phyloP scores from a whole-genome alignment of 1,140 invertebrate species.

The Caenorhabditis inopinata region DNA sequence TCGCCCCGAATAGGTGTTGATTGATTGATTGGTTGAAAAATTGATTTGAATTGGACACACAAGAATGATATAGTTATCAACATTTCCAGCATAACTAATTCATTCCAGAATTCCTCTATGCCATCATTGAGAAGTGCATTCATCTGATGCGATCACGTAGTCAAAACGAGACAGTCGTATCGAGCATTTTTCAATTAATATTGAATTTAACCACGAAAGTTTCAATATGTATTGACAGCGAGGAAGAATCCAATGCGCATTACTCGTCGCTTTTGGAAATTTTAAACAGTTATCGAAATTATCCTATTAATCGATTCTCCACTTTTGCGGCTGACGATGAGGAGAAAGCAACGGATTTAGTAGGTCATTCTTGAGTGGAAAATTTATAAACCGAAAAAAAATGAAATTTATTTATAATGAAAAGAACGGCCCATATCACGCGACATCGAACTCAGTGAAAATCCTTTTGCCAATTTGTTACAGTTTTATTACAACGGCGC shows the following conservation, averaged over 20 bases:
- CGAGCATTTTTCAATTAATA: conserved; percentile 36
- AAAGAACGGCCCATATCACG: no score
- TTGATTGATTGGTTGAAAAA: no score
- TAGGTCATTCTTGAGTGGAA: neutral
- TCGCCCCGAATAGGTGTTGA: no score
- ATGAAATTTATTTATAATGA: no score
- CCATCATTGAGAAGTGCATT: neutral
- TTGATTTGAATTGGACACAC: no score
- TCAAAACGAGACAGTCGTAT: conserved; percentile 32
- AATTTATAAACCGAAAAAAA: neutral
- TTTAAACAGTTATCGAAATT: conserved; percentile 33
- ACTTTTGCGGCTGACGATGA: conserved; percentile 38
- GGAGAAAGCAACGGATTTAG: conserved; percentile 45
- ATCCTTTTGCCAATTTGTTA: no score
- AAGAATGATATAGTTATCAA: no score
- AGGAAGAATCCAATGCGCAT: conserved; percentile 3
- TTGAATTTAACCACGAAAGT: conserved; percentile 40
- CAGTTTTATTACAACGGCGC: no score
- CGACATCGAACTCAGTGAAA: no score
- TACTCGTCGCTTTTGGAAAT: conserved; percentile 29
- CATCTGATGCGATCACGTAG: neutral
- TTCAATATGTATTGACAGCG: conserved; percentile 36
- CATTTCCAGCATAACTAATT: no score
- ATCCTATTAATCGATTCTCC: conserved; percentile 11
- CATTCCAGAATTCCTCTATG: conserved; percentile 36